Evolutionary conservation across 2,888 invertebrate genomes (phyloP), one percentile per base, ranked within the genome.

Genomic region (Plebejus anna): DNA sequence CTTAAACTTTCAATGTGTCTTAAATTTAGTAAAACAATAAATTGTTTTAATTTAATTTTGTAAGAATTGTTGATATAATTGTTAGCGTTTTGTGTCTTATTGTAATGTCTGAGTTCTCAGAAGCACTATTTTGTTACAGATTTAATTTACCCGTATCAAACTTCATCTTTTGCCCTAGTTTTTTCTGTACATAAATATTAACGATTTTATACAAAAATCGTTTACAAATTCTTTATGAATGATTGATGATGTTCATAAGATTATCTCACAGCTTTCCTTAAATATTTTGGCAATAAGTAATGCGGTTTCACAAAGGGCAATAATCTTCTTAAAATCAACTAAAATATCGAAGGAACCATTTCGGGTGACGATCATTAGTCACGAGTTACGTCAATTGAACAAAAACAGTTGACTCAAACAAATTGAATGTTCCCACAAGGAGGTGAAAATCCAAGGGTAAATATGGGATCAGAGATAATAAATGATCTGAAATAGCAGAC

Each of bases 361-460:
- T 80, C 83, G 87, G 88, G 87, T 87, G 82, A 76, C 79, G 78
- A 89, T 89, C 93, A 93, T 93, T 90, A 90, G 85, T 94, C 90
- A 91, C 83, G 88, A 88, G 89, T 89, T 90, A 86, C 91, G 90
- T 91, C 93, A 89, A 92, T 91, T 92, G 88, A 87, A 92, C 90
- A 93, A 93, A 92, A 92, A 94, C 93, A 94, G 88, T 84, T 84
- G 89, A 88, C 87, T 84, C 84, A 90, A 91, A 93, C 93, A 92
- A 94, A 94, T 94, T 92, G 90, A 87, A 88, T 90, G 90, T 91
- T 91, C 92, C 92, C 93, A 91, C 92, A 84, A 85, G 87, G 88
- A 92, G 91, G 94, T 92, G 94, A 93, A 93, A 93, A 94, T 92
- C 89, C 88, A 86, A 89, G 88, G 87, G 88, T 87, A 93, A 94